These are phyloP conservation scores for Drymonia ruficornis DNA, from an alignment of 2,888 invertebrate genomes.

Conservation along the genomic window DNA sequence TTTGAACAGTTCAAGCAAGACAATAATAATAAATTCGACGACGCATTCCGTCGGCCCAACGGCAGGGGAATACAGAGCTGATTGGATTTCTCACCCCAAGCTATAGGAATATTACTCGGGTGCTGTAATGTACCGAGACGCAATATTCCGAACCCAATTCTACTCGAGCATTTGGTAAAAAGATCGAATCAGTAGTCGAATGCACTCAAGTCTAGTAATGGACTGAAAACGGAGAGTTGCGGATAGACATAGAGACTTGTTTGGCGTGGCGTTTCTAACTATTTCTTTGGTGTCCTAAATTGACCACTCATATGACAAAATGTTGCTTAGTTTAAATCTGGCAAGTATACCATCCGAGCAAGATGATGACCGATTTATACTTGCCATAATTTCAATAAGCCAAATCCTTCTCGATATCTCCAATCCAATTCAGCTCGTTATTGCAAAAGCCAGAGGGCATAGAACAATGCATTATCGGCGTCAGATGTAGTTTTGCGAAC, in stretches of 20 bases:
- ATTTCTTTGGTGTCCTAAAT: too few species aligned
- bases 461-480: conserved; percentile 26
- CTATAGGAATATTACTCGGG: conserved; percentile 26
- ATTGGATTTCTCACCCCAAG: conserved; percentile 52
- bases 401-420: not conserved
- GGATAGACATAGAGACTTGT: too few species aligned
- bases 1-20: conserved; percentile 29
- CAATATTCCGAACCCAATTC: not conserved
- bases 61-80: conserved; percentile 43
- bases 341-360: too few species aligned
- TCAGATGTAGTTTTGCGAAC: conserved; percentile 38
- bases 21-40: conserved; percentile 40
- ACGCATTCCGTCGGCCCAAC: conserved; percentile 27
- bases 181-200: not conserved
- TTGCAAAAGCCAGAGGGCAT: conserved; percentile 8
- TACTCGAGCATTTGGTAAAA: not conserved
- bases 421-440: not conserved
- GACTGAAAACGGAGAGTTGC: too few species aligned
- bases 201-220: too few species aligned
- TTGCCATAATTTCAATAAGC: too few species aligned
- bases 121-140: not conserved
- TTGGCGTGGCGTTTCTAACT: too few species aligned
- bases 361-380: too few species aligned
- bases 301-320: too few species aligned
- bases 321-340: too few species aligned